A percentile compares a stretch with the other conserved stretches of the same genome.
Conservation (phyloP, 2,113 vertebrate genomes). For the Formicarius rufipectus region DNA sequence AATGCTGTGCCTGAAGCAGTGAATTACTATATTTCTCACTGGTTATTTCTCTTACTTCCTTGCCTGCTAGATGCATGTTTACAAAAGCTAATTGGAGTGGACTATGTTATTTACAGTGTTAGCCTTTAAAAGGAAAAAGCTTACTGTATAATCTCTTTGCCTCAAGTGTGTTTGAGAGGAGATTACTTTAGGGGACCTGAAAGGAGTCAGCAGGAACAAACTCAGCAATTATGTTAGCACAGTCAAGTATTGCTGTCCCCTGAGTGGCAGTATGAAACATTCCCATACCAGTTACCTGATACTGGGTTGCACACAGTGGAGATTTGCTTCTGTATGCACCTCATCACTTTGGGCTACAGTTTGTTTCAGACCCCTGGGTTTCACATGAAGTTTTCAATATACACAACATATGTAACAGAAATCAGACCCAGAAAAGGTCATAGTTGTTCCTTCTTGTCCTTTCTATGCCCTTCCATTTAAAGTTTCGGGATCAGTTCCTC, state of each 20-base stretch:
- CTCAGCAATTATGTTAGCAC: background rate
- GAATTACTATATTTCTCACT: background rate
- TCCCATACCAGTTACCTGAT: background rate
- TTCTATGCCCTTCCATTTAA: background rate
- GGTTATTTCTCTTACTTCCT: background rate
- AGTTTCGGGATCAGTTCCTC: background rate
- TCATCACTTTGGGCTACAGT: background rate
- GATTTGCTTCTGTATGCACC: background rate
- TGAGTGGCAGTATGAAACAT: background rate
- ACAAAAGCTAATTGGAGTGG: constrained; percentile 34
- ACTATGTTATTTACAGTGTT: constrained; percentile 17
- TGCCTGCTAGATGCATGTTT: constrained; percentile 5
- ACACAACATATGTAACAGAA: background rate
- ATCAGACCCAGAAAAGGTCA: background rate
- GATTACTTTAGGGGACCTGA: background rate
- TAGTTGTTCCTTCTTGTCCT: background rate
- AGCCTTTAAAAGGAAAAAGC: background rate
- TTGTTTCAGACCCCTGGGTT: background rate
- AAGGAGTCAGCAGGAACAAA: background rate
- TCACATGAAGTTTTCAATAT: background rate
- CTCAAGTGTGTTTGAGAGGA: background rate
- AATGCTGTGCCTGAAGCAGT: background rate
- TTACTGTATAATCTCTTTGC: constrained; percentile 13
- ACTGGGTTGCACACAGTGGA: background rate
- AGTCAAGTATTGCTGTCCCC: background rate